Evolutionary conservation across 2,797 vertebrate genomes (phyloP).

Genomic region (Meriones psammophilus): DNA sequence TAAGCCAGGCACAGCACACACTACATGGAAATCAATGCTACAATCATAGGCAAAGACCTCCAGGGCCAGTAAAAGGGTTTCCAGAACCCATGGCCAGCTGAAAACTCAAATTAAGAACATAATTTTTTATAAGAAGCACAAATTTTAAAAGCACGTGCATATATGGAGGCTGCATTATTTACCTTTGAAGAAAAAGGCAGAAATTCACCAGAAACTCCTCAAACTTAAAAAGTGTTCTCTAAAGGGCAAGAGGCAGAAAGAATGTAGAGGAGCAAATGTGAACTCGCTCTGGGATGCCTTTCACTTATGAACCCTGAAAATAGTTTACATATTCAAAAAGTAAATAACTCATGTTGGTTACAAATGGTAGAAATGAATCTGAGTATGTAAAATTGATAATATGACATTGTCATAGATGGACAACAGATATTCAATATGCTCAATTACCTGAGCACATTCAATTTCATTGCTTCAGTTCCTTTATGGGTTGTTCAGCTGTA

Average conservation of each 20-base stretch:
- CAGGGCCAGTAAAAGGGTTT: not conserved
- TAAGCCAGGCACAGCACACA: not conserved
- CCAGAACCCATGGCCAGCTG: not conserved
- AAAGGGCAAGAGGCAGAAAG: not conserved
- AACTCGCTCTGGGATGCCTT: not conserved
- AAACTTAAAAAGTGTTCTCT: not conserved
- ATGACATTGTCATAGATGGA: not conserved
- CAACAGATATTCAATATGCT: not conserved
- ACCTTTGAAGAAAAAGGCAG: not conserved
- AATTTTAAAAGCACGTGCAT: not conserved
- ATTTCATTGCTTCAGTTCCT: not conserved
- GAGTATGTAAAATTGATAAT: not conserved
- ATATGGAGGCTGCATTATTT: not conserved
- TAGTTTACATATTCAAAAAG: constrained; percentile 1
- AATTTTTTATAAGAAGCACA: not conserved
- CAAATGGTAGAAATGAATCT: not conserved
- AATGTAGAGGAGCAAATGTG: not conserved
- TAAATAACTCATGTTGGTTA: not conserved
- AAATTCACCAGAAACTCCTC: not conserved
- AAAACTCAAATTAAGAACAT: not conserved
- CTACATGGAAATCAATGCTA: too few species aligned
- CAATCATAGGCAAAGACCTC: not conserved
- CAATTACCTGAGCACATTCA: not conserved
- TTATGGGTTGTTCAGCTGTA: not conserved
- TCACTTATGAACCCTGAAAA: not conserved